Base-by-base conservation (phyloP, 2,888 invertebrate species). In the Odontothrips loti region DNA sequence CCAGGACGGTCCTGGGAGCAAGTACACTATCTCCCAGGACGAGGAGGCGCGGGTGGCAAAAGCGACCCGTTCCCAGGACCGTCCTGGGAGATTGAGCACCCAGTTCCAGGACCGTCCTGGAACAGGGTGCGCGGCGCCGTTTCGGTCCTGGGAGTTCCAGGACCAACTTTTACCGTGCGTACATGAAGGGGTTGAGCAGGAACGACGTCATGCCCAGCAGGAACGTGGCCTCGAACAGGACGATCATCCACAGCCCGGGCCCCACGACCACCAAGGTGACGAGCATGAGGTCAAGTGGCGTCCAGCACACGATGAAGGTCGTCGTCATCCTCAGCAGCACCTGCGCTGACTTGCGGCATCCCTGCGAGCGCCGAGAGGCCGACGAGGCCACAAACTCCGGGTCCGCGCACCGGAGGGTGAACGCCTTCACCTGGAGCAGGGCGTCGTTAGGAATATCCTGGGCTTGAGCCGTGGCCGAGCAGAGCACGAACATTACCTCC, bases 301-400 rank as follows among this genome's bases (percentile, higher is more conserved):
- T 75, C 68, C 68, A 75, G 68, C 68, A 75, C 68, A 75, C 23
- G 68, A 75, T 75, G 68, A 75, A 75, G 27, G 23, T 75, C 27
- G 23, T 27, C 23, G 68, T 75, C 11, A 75, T 12, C 23, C 68
- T n/a, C 68, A 75, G 68, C 68, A 75, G 68, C 68, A 75, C 23
- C 68, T 8, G 3, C 23, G 68, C 68, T 10, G 68, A 75, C 68
- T 75, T 75, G 68, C 27, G 68, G 68, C 68, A 75, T 11, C 68
- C 27, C 27, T 27, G 27, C 68, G 68, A 75, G 68, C 68, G 68
- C 23, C 68, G 68, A 11, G 68, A 27, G 68, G 68, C 9, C 68
- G 68, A 23, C 27, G 68, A 75, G 23, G 68, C 68, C 68, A 75
- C 68, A 27, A 75, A 75, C 11, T 12, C 12, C 23, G 68, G 68